phyloP scores from a whole-genome alignment of 2,113 vertebrate genomes.

The Tupaia chinensis region DNA sequence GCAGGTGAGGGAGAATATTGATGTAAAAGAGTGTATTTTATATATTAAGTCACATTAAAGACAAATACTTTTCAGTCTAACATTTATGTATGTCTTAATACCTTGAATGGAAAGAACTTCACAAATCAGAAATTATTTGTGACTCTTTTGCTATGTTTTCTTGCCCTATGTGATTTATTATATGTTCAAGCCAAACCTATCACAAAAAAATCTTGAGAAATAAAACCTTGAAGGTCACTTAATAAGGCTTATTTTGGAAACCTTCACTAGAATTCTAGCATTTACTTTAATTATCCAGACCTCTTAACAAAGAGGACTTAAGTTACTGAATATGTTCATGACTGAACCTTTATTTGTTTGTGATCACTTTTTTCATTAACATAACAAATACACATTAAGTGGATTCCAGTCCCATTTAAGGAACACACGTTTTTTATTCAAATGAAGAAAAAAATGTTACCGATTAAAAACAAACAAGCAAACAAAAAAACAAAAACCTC shows the following conservation, averaged over 20 bases:
- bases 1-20: background rate
- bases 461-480: too few species aligned
- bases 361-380: background rate
- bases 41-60: background rate
- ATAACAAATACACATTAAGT: background rate
- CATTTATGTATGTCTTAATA: background rate
- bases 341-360: background rate
- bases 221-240: background rate
- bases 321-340: background rate
- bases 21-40: background rate
- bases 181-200: background rate
- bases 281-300: background rate
- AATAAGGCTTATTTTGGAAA: background rate
- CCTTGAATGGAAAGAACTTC: background rate
- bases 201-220: background rate
- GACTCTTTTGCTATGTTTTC: background rate
- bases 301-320: background rate
- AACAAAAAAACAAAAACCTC: background rate
- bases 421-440: background rate
- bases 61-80: background rate
- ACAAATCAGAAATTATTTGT: background rate
- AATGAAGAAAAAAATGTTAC: background rate
- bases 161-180: background rate
- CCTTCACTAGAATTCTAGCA: background rate
- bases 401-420: background rate